These are phyloP conservation scores for Syritta pipiens DNA, from an alignment of 2,888 invertebrate genomes.

Conservation along the genomic window DNA sequence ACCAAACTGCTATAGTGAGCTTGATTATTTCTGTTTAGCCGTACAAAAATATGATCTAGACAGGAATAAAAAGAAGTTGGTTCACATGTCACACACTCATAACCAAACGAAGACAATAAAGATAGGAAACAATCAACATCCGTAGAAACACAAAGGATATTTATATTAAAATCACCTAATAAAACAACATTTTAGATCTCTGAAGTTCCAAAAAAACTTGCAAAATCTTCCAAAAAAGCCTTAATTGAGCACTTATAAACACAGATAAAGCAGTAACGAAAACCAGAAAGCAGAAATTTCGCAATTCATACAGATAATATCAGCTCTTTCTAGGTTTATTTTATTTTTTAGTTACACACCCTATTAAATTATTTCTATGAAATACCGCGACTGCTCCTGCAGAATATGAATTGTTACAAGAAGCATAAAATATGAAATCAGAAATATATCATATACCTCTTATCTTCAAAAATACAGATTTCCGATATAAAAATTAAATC, in stretches of 20 bases:
- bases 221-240: background rate
- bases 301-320: background rate
- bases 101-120: conserved; percentile 3
- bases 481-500: conserved; percentile 20
- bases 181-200: conserved; percentile 5
- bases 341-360: conserved; percentile 2
- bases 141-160: background rate
- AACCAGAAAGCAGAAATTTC: conserved; percentile 8
- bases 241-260: background rate
- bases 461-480: conserved; percentile 11
- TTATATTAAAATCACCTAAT: background rate
- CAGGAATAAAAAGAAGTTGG: conserved; percentile 7
- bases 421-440: background rate
- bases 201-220: background rate
- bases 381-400: conserved; percentile 2
- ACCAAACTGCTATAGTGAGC: background rate
- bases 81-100: background rate
- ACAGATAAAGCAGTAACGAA: background rate
- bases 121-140: background rate
- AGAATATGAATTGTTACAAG: conserved; percentile 10
- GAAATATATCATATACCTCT: conserved; percentile 9
- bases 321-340: conserved; percentile 7
- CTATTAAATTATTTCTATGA: conserved; percentile 2
- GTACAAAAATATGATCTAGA: conserved; percentile 22
- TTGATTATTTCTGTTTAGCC: background rate